A percentile compares a stretch with the other conserved stretches of the same genome.
These are phyloP conservation scores for Apotomis turbidana DNA, from an alignment of 2,888 invertebrate species.

Conservation along the genomic window DNA sequence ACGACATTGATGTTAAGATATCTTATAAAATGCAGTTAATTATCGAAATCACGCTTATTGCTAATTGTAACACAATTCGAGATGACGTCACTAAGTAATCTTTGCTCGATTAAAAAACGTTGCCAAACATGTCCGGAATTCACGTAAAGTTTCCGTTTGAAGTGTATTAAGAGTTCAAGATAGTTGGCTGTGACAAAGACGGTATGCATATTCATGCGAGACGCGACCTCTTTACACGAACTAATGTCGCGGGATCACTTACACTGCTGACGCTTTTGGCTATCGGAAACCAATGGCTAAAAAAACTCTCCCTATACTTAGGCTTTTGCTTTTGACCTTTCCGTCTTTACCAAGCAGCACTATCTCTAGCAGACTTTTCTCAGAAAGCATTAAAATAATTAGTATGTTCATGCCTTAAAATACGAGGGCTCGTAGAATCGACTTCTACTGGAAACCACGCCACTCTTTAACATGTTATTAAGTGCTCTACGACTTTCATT, in stretches of 20 bases:
- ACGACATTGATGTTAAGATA: not conserved
- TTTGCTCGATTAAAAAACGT: slow-evolving; percentile 11
- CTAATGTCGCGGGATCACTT: slow-evolving; percentile 52
- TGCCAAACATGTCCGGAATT: slow-evolving; percentile 5
- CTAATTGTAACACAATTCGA: slow-evolving; percentile 2
- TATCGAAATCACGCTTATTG: slow-evolving; percentile 9
- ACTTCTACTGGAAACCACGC: too few species aligned
- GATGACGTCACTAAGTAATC: not conserved
- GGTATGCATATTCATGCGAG: slow-evolving; percentile 73
- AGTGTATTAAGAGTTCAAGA: slow-evolving; percentile 58
- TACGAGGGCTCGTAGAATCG: too few species aligned
- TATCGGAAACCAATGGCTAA: too few species aligned
- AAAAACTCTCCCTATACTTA: too few species aligned
- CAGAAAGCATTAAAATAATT: too few species aligned
- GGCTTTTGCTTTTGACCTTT: too few species aligned
- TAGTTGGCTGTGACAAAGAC: slow-evolving; percentile 68
- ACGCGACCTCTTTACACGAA: slow-evolving; percentile 65
- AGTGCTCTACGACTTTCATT: too few species aligned
- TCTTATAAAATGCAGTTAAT: slow-evolving; percentile 7
- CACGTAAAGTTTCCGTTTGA: slow-evolving; percentile 10
- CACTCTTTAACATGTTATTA: too few species aligned
- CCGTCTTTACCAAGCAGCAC: too few species aligned
- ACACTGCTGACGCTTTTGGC: slow-evolving; percentile 40
- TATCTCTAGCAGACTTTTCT: too few species aligned
- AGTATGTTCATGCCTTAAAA: too few species aligned